Base-by-base conservation (phyloP, 2,888 invertebrate species). In the Folsomia candida region DNA sequence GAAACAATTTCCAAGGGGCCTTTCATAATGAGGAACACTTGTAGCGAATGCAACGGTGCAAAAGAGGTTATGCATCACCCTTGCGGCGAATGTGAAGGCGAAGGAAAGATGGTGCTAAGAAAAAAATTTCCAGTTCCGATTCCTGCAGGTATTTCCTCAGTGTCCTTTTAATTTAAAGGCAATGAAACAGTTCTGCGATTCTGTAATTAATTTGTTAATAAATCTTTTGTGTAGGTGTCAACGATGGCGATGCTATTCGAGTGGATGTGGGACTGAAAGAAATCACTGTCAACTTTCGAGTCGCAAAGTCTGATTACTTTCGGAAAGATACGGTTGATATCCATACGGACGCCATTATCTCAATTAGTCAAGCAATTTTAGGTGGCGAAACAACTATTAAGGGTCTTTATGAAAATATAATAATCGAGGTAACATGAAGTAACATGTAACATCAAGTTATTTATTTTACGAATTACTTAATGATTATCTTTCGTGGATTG, bases 1-100 rank as follows among this genome's bases (percentile, higher is more conserved):
- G 94, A 95, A 84, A 93, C 93, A 11, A 89, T 94, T 77, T 89
- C 89, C 22, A 89, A 91, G 77, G 88, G 97, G 28, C 97, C 97
- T 66, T 98, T 97, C 84, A 91, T 97, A 27, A 97, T 98, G 97
- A 87, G 96, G 68, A 93, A 94, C 1, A 96, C 97, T 0, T 98
- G 97, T 82, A 87, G 97, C 67, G 90, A 91, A 79, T 97, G 96
- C 81, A 90, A 91, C 81, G 97, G 97, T 0, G 88, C 90, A 0
- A 88, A 93, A 69, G 89, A 92, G 85, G 88, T 90, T 78, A 97
- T 98, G 72, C 93, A 93, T 82, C 90, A 88, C 82, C 97, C 97
- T 0, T 99, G 98, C 81, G 81, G 82, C 0, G 96, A 96, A 81
- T 99, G 99, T 82, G 90, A 92, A 80, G 99, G 95, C 29, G 96